A percentile compares a stretch with the other conserved stretches of the same genome.
Conservation (phyloP, 2,888 invertebrate genomes). For the Scrobipalpa costella region DNA sequence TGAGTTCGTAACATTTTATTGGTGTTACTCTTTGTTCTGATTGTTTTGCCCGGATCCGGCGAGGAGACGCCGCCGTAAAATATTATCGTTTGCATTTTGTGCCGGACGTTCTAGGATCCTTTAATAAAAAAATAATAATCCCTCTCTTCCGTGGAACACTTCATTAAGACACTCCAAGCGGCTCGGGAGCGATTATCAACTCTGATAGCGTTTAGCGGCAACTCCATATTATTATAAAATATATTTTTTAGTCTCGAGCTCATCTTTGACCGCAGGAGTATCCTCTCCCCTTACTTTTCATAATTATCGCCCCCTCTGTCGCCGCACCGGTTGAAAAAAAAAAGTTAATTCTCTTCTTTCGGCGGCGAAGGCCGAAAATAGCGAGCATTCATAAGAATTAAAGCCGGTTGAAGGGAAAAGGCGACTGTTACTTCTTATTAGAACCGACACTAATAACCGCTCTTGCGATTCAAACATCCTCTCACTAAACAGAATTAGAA, state of each 20-base stretch:
- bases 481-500: constrained; percentile 39
- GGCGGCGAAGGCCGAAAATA: constrained; percentile 45
- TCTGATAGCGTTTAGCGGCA: constrained; percentile 62
- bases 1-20: constrained; percentile 67
- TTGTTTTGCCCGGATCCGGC: constrained; percentile 52
- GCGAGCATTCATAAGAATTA: constrained; percentile 55
- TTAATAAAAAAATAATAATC: constrained; percentile 70
- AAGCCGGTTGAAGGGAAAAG: constrained; percentile 44
- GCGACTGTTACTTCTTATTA: constrained; percentile 63
- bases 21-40: constrained; percentile 65
- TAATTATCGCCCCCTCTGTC: constrained; percentile 66
- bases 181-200: constrained; percentile 69
- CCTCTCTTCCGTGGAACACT: constrained; percentile 60
- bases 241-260: constrained; percentile 56
- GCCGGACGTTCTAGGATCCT: constrained; percentile 31
- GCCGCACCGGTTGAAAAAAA: constrained; percentile 51
- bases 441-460: constrained; percentile 55
- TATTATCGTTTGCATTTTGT: constrained; percentile 24
- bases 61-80: constrained; percentile 46
- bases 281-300: constrained; percentile 50
- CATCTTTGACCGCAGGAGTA: constrained; percentile 56
- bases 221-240: constrained; percentile 67
- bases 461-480: constrained; percentile 35
- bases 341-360: constrained; percentile 58
- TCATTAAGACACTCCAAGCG: constrained; percentile 70